Base-by-base conservation (phyloP, 2,113 vertebrate species). In the Neodon shergylaensis region DNA sequence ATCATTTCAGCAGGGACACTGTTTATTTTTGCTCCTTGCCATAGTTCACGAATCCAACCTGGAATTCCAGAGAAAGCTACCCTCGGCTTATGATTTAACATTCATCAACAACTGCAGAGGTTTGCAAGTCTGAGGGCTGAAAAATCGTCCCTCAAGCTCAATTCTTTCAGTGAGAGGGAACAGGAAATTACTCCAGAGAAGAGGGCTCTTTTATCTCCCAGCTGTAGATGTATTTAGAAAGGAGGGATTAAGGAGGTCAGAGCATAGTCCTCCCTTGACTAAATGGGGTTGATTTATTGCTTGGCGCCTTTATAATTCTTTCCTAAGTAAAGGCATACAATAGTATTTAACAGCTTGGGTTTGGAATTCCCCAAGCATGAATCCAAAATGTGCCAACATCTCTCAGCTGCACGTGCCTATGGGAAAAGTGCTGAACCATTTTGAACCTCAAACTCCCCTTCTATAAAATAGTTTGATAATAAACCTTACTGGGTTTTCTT, bases 281-380 rank as follows among this genome's bases (percentile, higher is more conserved):
- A 85, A 92, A 93, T 39, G 28, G 26, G 63, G 72, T 65, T 96
- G 72, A 92, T 91, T 94, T 94, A 95, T 92, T 63, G 94, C 17
- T 70, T 92, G 36, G 16, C 61, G 81, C 39, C 52, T 94, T 94
- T 82, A 88, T 63, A 77, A 78, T 91, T 83, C 83, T 83, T 72
- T 70, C 76, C 39, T 78, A 84, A 95, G 90, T 70, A 83, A 90
- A 88, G 66, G 65, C 61, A 47, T 12, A 66, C 13, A 72, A 31
- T n/a, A 47, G 65, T 73, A 17, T 52, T 94, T 93, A 88, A 65
- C 16, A 92, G 65, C 5, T 66, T 70, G 21, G 5, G 84, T 78
- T 82, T 92, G 44, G 61, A 95, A 94, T 86, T 77, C 76, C 52
- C 90, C 88, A 92, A 88, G 95, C 24, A 31, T 33, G 42, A 66